phyloP scores from a whole-genome alignment of 1,140 invertebrate genomes.

The Magallana angulata region DNA sequence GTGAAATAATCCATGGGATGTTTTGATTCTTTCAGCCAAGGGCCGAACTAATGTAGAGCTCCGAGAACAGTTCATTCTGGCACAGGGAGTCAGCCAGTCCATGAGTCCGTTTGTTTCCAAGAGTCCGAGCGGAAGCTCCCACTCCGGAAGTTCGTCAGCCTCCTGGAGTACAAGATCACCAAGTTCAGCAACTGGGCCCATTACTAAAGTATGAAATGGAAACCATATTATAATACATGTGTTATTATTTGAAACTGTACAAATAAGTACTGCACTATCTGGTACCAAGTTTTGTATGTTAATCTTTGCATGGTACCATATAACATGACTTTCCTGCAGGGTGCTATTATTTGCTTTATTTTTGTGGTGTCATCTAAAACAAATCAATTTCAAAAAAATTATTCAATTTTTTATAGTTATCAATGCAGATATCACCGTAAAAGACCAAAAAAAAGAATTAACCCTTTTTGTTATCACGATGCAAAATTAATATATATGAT shows the following conservation, averaged over 20 bases:
- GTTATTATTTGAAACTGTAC: not conserved
- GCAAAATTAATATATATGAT: too few relatives aligned
- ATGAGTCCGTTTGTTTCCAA: constrained; percentile 97
- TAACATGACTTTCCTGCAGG: too few relatives aligned
- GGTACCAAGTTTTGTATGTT: too few relatives aligned
- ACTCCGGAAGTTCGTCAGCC: constrained; percentile 72
- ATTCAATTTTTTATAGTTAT: too few relatives aligned
- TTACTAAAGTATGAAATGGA: constrained; percentile 69
- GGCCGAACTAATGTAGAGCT: constrained; percentile 99
- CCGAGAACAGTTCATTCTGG: constrained; percentile 98
- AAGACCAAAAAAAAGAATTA: too few relatives aligned
- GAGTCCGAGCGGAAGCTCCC: constrained; percentile 71
- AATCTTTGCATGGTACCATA: too few relatives aligned
- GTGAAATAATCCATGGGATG: not conserved
- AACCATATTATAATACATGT: not conserved
- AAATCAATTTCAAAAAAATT: too few relatives aligned
- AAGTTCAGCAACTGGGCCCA: constrained; percentile 71
- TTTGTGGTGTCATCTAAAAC: too few relatives aligned
- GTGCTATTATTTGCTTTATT: too few relatives aligned
- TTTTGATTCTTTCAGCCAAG: constrained; percentile 88
- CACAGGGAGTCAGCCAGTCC: constrained; percentile 97
- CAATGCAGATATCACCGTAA: too few relatives aligned
- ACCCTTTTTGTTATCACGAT: too few relatives aligned
- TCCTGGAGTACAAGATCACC: constrained; percentile 69
- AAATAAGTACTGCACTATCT: too few relatives aligned